Conservation (phyloP, 1,140 invertebrate genomes). For the Panagrolaimus sp. region DNA sequence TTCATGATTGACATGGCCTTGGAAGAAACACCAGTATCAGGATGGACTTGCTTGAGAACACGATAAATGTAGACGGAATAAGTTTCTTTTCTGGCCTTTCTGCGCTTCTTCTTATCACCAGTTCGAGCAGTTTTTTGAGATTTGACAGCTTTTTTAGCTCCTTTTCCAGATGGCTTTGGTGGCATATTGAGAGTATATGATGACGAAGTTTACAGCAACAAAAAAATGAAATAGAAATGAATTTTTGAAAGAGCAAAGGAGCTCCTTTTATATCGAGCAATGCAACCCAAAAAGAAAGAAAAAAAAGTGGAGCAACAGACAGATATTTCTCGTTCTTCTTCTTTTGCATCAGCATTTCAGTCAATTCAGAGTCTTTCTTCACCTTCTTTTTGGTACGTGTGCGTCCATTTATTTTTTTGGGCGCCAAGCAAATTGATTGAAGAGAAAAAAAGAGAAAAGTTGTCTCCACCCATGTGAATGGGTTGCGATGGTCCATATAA, state of each 20-base stretch:
- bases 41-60: slow-evolving; percentile 61
- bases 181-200: slow-evolving; percentile 12
- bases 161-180: slow-evolving; percentile 43
- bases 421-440: slow-evolving; percentile 1
- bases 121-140: slow-evolving; percentile 34
- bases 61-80: slow-evolving; percentile 33
- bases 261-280: slow-evolving; percentile 4
- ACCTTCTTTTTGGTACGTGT: too few species aligned
- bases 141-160: slow-evolving; percentile 59
- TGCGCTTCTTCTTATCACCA: slow-evolving; percentile 59
- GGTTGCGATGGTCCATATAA: not conserved
- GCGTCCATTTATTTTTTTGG: too few species aligned
- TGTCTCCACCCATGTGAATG: not conserved
- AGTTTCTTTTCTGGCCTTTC: slow-evolving; percentile 22
- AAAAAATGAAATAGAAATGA: not conserved
- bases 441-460: not conserved
- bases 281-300: not conserved
- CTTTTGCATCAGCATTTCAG: too few species aligned
- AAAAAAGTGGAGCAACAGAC: not conserved
- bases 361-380: too few species aligned
- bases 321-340: too few species aligned
- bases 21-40: slow-evolving; percentile 61
- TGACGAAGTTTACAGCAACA: not conserved
- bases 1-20: slow-evolving; percentile 68
- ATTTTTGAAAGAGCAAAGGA: not conserved